Evolutionary conservation across 1,140 invertebrate genomes (phyloP).

Genomic region (Bombus impatiens): DNA sequence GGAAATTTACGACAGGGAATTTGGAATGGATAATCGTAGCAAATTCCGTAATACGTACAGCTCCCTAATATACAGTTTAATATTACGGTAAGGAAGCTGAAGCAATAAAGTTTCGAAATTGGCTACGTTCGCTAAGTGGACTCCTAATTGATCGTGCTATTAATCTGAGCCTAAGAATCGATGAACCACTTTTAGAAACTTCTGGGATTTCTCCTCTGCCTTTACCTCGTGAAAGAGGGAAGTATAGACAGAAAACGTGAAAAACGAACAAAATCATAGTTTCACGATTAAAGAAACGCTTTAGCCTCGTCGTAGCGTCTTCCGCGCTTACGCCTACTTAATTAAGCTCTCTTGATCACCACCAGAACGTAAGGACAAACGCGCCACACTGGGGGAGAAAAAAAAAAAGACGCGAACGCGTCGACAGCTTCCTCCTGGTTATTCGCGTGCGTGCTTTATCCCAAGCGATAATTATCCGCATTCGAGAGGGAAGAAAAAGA

Average conservation of each 20-base stretch:
- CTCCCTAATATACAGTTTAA: not conserved
- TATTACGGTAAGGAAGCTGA: not conserved
- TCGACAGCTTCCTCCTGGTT: constrained; percentile 30
- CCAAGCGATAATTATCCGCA: constrained; percentile 53
- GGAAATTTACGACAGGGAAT: not conserved
- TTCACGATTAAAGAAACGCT: too few relatives aligned
- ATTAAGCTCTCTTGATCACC: constrained; percentile 26
- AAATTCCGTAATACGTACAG: too few relatives aligned
- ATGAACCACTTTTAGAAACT: not conserved
- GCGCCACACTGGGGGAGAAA: too few relatives aligned
- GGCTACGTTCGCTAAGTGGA: not conserved
- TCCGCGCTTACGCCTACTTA: not conserved
- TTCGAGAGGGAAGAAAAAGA: constrained; percentile 2
- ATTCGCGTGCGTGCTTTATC: constrained; percentile 45
- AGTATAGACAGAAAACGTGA: not conserved
- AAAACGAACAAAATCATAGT: not conserved
- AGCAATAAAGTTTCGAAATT: not conserved
- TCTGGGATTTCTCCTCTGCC: not conserved
- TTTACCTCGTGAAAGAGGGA: not conserved
- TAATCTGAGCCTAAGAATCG: not conserved
- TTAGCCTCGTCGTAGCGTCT: not conserved
- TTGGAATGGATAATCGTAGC: not conserved
- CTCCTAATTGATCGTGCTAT: not conserved
- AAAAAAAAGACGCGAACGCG: not conserved
- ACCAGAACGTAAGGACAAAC: constrained; percentile 3